Conservation (phyloP, 2,888 invertebrate species). For the Drosophila neotestacea region DNA sequence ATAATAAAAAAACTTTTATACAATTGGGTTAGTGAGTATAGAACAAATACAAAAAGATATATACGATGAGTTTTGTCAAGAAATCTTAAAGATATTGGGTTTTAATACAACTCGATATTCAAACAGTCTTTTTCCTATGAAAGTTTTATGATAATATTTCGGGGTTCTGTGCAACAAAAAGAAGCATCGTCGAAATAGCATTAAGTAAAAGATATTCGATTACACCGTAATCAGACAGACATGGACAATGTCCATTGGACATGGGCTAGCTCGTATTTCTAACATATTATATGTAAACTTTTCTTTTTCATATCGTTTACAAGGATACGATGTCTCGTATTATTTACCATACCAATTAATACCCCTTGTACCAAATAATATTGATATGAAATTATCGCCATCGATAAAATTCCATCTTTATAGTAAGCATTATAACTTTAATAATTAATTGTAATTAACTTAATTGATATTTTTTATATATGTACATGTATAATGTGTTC, state of each 20-base stretch:
- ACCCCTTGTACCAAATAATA: background rate
- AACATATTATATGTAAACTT: background rate
- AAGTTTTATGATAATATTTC: background rate
- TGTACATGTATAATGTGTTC: constrained; percentile 29
- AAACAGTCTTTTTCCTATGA: background rate
- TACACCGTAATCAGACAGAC: background rate
- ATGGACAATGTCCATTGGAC: too few relatives aligned
- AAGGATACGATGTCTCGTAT: background rate
- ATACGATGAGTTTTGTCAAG: background rate
- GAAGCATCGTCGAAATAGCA: background rate
- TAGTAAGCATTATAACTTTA: background rate
- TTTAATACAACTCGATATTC: background rate
- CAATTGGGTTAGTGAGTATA: background rate
- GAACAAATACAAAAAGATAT: too few relatives aligned
- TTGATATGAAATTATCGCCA: constrained; percentile 4
- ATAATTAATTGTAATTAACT: constrained; percentile 5
- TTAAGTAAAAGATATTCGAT: background rate
- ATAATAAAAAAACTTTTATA: background rate
- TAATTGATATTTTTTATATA: background rate
- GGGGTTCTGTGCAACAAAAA: background rate
- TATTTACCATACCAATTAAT: background rate
- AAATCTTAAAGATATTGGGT: background rate
- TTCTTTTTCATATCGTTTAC: background rate
- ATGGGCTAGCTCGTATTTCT: background rate
- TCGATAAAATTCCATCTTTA: constrained; percentile 4